A percentile compares a stretch with the other conserved stretches of the same genome.
These are phyloP conservation scores for Polydrusus cervinus DNA, from an alignment of 2,888 invertebrate genomes.

Conservation along the genomic window DNA sequence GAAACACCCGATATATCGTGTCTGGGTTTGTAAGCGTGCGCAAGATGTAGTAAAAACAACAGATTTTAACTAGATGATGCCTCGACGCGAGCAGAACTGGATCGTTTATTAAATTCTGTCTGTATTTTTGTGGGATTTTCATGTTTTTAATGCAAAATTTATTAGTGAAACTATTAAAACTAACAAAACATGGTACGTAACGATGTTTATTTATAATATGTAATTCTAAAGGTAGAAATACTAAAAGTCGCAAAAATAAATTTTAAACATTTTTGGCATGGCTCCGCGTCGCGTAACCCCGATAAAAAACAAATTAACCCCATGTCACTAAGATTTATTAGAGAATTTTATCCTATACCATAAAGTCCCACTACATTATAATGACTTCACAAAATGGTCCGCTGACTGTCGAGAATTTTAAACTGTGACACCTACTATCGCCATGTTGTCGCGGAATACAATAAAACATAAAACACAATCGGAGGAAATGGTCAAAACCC, in stretches of 20 bases:
- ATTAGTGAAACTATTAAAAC: too few relatives aligned
- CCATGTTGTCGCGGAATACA: slow-evolving; percentile 27
- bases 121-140: too few relatives aligned
- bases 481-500: slow-evolving; percentile 47
- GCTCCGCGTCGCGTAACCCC: too few relatives aligned
- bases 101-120: too few relatives aligned
- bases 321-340: background rate
- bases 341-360: background rate
- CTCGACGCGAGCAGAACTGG: too few relatives aligned
- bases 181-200: too few relatives aligned
- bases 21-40: too few relatives aligned
- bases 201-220: too few relatives aligned
- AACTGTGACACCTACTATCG: slow-evolving; percentile 37
- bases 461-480: slow-evolving; percentile 45
- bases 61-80: too few relatives aligned
- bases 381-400: slow-evolving; percentile 29
- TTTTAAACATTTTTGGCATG: background rate
- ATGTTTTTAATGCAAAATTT: too few relatives aligned
- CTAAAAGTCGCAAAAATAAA: background rate
- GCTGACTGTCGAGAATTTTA: slow-evolving; percentile 28
- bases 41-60: too few relatives aligned
- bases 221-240: background rate
- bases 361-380: slow-evolving; percentile 10
- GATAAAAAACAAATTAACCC: background rate
- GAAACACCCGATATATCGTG: too few relatives aligned